Conservation (phyloP, 2,888 invertebrate species). For the Aproaerema taeniolella region DNA sequence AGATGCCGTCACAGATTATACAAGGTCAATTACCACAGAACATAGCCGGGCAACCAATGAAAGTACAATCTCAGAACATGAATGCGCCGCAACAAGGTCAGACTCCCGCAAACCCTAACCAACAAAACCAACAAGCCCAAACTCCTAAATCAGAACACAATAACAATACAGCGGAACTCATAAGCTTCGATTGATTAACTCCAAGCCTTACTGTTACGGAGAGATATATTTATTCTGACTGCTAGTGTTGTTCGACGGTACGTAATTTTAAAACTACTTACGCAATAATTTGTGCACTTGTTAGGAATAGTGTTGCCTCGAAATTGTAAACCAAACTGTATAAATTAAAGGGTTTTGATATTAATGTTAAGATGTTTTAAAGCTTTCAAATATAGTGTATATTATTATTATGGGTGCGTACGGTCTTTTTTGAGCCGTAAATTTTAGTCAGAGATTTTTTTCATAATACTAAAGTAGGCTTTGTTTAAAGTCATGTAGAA, state of each 20-base stretch:
- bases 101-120: slow-evolving; percentile 23
- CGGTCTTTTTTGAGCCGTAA: not conserved
- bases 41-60: slow-evolving; percentile 30
- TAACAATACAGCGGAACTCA: slow-evolving; percentile 84
- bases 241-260: slow-evolving; percentile 27
- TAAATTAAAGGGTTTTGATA: slow-evolving; percentile 11
- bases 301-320: slow-evolving; percentile 19
- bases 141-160: slow-evolving; percentile 60
- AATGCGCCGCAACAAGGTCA: slow-evolving; percentile 29
- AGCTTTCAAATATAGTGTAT: slow-evolving; percentile 7
- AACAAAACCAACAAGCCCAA: slow-evolving; percentile 36
- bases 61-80: slow-evolving; percentile 34
- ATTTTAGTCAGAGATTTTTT: not conserved
- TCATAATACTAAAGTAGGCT: too few relatives aligned
- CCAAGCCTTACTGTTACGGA: slow-evolving; percentile 19
- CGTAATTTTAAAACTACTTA: slow-evolving; percentile 29
- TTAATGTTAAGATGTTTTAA: slow-evolving; percentile 6
- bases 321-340: slow-evolving; percentile 10
- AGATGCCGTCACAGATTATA: slow-evolving; percentile 18
- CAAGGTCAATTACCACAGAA: slow-evolving; percentile 30
- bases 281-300: slow-evolving; percentile 30
- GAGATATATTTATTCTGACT: slow-evolving; percentile 44
- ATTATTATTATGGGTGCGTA: slow-evolving; percentile 1
- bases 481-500: too few relatives aligned
- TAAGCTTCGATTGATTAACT: slow-evolving; percentile 84